A percentile compares a stretch with the other conserved stretches of the same genome.
Conservation (phyloP, 2,113 vertebrate species). For the Phalacrocorax aristotelis region DNA sequence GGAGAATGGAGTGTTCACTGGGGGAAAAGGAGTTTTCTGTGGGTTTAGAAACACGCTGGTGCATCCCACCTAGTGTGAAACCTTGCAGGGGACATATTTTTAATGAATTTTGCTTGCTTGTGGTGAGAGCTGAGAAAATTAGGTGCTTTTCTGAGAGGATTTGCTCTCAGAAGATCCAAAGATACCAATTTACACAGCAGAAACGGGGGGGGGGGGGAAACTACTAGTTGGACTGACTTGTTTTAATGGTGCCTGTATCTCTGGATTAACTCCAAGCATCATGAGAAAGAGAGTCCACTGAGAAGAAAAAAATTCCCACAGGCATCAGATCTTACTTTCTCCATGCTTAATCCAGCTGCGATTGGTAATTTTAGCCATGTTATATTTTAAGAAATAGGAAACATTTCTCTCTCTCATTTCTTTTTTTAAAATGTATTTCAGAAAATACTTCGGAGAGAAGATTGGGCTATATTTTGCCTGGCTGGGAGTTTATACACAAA, state of each 20-base stretch:
- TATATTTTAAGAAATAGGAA: constrained; percentile 64
- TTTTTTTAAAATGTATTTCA: constrained; percentile 49
- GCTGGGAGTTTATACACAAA: constrained; percentile 97
- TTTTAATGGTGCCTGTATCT: not conserved
- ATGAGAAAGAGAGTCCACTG: constrained; percentile 50
- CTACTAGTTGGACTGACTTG: not conserved
- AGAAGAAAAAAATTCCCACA: constrained; percentile 56
- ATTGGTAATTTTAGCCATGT: constrained; percentile 54
- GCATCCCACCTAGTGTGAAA: not conserved
- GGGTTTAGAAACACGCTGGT: not conserved
- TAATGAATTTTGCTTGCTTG: not conserved
- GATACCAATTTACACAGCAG: not conserved
- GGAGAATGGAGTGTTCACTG: not conserved
- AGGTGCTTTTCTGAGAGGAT: not conserved
- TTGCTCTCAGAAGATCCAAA: not conserved
- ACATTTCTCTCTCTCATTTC: not conserved
- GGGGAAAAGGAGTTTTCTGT: not conserved
- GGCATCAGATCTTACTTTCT: constrained; percentile 43
- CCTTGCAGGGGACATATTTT: not conserved
- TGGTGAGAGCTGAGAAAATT: not conserved
- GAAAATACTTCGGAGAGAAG: constrained; percentile 99
- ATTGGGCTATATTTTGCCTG: constrained; percentile 97
- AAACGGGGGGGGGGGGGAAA: accelerated
- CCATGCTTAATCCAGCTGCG: constrained; percentile 46
- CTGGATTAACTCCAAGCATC: not conserved